Evolutionary conservation across 2,113 vertebrate genomes (phyloP).

Genomic region (Epinephelus lanceolatus): DNA sequence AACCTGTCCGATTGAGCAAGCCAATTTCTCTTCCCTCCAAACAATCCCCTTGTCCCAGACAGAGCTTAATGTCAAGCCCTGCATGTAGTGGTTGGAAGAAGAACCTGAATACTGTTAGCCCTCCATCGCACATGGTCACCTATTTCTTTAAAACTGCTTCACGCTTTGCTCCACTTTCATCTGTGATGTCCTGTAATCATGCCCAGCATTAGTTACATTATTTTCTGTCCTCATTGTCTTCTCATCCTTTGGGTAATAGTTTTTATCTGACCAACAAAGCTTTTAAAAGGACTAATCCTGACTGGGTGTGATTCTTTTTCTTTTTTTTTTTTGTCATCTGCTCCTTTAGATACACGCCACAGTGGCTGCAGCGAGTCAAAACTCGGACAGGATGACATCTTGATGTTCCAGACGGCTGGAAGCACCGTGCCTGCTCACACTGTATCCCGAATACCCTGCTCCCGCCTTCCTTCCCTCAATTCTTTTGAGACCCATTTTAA

Average conservation of each 20-base stretch:
- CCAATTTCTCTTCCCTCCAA: no score
- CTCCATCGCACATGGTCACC: not conserved
- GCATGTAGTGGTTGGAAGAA: not conserved
- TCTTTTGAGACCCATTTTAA: slow-evolving; percentile 68
- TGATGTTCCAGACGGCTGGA: slow-evolving; percentile 23
- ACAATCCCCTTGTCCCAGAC: no score
- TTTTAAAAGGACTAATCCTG: not conserved
- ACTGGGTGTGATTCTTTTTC: not conserved
- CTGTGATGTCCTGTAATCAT: not conserved
- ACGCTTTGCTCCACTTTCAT: not conserved
- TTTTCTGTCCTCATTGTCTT: not conserved
- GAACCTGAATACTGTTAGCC: not conserved
- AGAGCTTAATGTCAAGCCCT: no score
- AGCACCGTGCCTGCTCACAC: slow-evolving; percentile 1
- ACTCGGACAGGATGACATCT: slow-evolving; percentile 31
- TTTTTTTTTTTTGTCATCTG: slow-evolving; percentile 1
- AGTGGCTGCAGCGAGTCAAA: slow-evolving; percentile 18
- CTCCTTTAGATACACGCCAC: slow-evolving; percentile 2
- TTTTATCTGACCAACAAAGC: not conserved
- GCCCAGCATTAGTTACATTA: not conserved
- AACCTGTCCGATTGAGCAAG: no score
- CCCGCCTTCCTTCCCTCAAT: slow-evolving; percentile 3
- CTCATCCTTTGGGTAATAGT: not conserved
- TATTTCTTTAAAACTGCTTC: not conserved
- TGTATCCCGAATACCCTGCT: slow-evolving; percentile 28